Conservation (phyloP, 2,888 invertebrate genomes). For the Camponotus fellah region DNA sequence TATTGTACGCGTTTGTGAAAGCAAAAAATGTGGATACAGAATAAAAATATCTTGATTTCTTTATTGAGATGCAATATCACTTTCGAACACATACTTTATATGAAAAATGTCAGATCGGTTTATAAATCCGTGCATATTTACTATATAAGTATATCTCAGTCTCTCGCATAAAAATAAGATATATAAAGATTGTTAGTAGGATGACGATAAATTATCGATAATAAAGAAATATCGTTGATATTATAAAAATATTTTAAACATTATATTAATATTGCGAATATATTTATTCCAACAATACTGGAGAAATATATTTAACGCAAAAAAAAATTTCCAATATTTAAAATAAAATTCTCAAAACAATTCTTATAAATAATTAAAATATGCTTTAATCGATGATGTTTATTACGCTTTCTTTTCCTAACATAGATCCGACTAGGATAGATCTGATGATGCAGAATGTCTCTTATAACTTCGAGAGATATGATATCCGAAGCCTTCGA, state of each 20-base stretch:
- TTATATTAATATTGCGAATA: not conserved
- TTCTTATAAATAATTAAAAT: not conserved
- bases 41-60: constrained; percentile 36
- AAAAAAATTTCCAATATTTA: not conserved
- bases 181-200: not conserved
- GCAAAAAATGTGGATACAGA: constrained; percentile 9
- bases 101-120: constrained; percentile 26
- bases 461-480: constrained; percentile 16
- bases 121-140: constrained; percentile 3
- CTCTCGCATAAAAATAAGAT: not conserved
- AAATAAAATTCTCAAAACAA: constrained; percentile 15
- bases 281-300: not conserved
- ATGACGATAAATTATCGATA: constrained; percentile 18
- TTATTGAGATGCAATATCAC: not conserved
- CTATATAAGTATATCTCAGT: not conserved
- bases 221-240: not conserved
- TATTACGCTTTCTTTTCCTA: constrained; percentile 5
- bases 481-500: constrained; percentile 37
- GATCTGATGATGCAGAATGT: not conserved
- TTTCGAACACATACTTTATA: constrained; percentile 26
- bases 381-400: not conserved
- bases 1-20: not conserved
- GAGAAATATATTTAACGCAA: not conserved
- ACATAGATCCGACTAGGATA: not conserved
- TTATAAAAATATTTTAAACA: constrained; percentile 12